Evolutionary conservation across 2,797 vertebrate genomes (phyloP).

Genomic region (Vireo griseus): DNA sequence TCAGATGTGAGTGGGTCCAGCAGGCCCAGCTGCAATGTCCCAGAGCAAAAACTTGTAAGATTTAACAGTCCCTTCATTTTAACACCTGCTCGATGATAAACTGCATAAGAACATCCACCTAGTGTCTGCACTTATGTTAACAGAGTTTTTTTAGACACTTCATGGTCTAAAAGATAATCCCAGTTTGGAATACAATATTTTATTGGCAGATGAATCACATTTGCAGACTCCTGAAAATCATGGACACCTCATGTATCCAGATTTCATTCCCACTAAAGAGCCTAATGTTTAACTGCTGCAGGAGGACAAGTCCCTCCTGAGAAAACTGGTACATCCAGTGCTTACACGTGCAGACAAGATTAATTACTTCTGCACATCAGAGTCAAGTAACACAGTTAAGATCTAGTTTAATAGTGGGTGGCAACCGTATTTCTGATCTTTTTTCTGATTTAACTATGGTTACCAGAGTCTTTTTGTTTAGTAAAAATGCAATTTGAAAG

Average conservation of each 20-base stretch:
- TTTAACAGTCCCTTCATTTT: not conserved
- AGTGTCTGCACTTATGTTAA: not conserved
- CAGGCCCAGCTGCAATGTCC: not conserved
- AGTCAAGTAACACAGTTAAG: not conserved
- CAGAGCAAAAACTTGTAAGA: not conserved
- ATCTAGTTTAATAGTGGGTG: not conserved
- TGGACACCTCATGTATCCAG: accelerated
- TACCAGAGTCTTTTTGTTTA: not conserved
- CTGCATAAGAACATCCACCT: not conserved
- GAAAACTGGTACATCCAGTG: not conserved
- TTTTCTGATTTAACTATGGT: not conserved
- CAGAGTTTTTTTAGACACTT: not conserved
- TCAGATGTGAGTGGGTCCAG: not conserved
- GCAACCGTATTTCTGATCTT: not conserved
- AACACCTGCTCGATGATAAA: not conserved
- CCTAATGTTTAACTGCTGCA: not conserved
- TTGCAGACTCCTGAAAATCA: not conserved
- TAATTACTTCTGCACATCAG: not conserved
- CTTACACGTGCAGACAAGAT: accelerated
- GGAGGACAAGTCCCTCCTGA: not conserved
- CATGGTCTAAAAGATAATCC: not conserved
- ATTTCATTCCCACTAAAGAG: not conserved
- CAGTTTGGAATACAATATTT: not conserved
- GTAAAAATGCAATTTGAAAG: not conserved
- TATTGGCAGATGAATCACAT: not conserved